phyloP scores from a whole-genome alignment of 1,140 invertebrate species.

The Caenorhabditis elegans region WBcel235 BX284602.5:6743501-6744000 shows the following conservation, averaged over 20 bases:
- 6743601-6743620: not conserved
- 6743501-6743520: not conserved
- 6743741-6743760: not conserved
- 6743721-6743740: no score
- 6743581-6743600: not conserved
- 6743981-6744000: slow-evolving; percentile 16
- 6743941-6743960: not conserved
- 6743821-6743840: slow-evolving; percentile 6
- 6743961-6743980: slow-evolving; percentile 19
- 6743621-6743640: not conserved
- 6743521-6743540: not conserved
- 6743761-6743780: slow-evolving; percentile 1
- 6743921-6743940: not conserved
- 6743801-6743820: not conserved
- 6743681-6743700: not conserved
- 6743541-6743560: not conserved
- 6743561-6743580: not conserved
- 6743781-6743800: not conserved
- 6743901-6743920: not conserved
- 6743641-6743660: not conserved
- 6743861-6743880: not conserved
- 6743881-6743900: not conserved
- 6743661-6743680: not conserved
- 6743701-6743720: not conserved
- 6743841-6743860: slow-evolving; percentile 9